Percentiles rank a stretch among this genome's conserved stretches.
phyloP scores from a whole-genome alignment of 1,140 invertebrate species.

The Gerris buenoi region DNA sequence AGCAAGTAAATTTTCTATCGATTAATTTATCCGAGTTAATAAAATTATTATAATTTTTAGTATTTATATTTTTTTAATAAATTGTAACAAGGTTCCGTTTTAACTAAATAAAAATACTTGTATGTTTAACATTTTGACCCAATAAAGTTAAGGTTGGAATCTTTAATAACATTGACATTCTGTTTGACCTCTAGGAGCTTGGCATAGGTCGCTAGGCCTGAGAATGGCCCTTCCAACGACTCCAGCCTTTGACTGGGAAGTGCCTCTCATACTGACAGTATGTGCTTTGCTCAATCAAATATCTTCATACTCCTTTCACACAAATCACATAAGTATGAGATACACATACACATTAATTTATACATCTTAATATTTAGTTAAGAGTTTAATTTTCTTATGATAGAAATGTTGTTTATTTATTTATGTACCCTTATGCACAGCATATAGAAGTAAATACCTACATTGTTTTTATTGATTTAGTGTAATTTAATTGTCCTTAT shows the following conservation, averaged over 20 bases:
- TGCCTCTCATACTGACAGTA: not conserved
- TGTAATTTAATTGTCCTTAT: not conserved
- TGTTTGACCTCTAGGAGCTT: not conserved
- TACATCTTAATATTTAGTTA: not conserved
- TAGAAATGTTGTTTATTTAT: not conserved
- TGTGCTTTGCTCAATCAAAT: not conserved
- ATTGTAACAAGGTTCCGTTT: not conserved
- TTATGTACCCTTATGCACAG: not conserved
- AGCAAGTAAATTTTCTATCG: too few species aligned
- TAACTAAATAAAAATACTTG: not conserved
- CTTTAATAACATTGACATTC: not conserved
- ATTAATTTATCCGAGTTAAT: too few species aligned
- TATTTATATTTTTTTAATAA: not conserved
- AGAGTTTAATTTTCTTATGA: not conserved
- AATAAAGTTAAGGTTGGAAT: not conserved
- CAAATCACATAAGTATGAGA: not conserved
- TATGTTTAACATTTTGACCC: not conserved
- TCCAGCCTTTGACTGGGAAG: not conserved
- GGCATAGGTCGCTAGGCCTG: not conserved
- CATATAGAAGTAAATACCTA: not conserved
- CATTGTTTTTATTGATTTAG: not conserved
- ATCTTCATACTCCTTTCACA: not conserved
- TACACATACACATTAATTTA: not conserved
- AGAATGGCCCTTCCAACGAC: not conserved
- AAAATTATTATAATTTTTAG: not conserved